Evolutionary conservation across 2,797 vertebrate species (phyloP).

Genomic region (Zonotrichia albicollis): DNA sequence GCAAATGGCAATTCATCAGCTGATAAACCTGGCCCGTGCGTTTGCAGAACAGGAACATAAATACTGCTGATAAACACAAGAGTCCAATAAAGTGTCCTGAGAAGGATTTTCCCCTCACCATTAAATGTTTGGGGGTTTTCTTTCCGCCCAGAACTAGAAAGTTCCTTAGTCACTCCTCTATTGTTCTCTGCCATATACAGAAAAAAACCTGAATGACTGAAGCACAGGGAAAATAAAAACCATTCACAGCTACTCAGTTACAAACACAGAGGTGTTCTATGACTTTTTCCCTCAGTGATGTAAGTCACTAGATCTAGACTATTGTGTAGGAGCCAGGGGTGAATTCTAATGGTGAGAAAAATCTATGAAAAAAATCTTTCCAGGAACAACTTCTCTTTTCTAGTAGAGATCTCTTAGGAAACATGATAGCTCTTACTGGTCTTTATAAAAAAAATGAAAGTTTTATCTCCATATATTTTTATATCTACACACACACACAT

Average conservation of each 20-base stretch:
- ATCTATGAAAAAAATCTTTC: not conserved
- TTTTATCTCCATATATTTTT: not conserved
- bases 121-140: not conserved
- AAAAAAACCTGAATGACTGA: not conserved
- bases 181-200: not conserved
- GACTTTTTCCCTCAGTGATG: not conserved
- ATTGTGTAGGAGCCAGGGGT: not conserved
- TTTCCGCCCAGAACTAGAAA: accelerated
- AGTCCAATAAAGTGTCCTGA: not conserved
- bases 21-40: not conserved
- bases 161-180: not conserved
- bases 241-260: not conserved
- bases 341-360: not conserved
- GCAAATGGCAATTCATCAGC: not conserved
- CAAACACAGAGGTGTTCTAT: not conserved
- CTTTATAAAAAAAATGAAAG: accelerated
- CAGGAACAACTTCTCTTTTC: not conserved
- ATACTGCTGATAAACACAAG: not conserved
- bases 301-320: not conserved
- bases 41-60: not conserved
- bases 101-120: not conserved
- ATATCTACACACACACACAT: accelerated
- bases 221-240: not conserved
- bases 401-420: not conserved
- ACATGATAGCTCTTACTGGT: not conserved